Evolutionary conservation across 2,888 invertebrate species (phyloP).

Genomic region (Urechis unicinctus): DNA sequence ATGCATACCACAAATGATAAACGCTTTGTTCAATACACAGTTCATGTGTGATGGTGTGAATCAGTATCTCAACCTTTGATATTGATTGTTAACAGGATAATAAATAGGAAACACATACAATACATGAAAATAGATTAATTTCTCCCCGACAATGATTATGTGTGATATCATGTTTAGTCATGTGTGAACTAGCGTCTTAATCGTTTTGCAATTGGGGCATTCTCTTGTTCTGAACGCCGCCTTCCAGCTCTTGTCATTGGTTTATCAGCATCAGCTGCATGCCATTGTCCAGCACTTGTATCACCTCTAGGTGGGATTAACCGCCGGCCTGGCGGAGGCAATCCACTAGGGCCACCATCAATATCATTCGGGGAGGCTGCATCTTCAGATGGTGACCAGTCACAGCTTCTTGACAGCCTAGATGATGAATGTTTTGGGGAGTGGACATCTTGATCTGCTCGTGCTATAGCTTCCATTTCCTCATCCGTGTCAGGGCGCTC

Average conservation of each 20-base stretch:
- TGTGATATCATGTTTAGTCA: no score
- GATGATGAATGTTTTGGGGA: background rate
- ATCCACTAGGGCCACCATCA: background rate
- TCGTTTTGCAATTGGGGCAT: slow-evolving; percentile 14
- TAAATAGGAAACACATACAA: no score
- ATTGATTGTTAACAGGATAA: no score
- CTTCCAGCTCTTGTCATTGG: slow-evolving; percentile 9
- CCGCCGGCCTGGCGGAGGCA: background rate
- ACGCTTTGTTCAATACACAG: no score
- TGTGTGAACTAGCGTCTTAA: slow-evolving; percentile 5
- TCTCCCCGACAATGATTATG: no score
- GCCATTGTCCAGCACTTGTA: background rate
- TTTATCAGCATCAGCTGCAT: background rate
- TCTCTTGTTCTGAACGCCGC: slow-evolving; percentile 10
- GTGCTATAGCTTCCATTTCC: background rate
- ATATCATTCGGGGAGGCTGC: background rate
- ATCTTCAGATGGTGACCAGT: background rate
- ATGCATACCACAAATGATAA: no score
- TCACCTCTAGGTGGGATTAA: no score
- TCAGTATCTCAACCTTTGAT: no score
- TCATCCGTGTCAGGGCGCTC: background rate
- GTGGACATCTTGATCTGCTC: no score
- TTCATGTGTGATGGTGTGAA: no score
- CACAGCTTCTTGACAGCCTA: background rate
- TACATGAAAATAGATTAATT: no score